Evolutionary conservation across 2,888 invertebrate species (phyloP).

Genomic region (Formica aserva): DNA sequence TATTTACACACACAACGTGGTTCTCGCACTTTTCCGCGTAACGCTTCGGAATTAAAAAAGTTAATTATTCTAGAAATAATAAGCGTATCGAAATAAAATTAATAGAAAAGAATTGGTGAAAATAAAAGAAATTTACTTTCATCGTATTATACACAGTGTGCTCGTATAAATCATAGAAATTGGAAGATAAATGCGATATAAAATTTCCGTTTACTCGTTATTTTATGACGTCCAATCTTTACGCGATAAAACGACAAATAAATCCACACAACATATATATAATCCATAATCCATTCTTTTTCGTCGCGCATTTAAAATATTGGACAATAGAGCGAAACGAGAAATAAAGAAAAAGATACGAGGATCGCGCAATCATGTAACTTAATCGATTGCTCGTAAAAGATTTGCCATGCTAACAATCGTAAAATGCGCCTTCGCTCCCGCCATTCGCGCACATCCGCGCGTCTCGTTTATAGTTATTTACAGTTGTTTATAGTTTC

Average conservation of each 20-base stretch:
- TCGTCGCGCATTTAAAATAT: conserved; percentile 38
- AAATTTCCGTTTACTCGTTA: background rate
- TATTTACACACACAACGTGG: background rate
- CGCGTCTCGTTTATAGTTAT: conserved; percentile 42
- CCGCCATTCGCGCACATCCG: background rate
- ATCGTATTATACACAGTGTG: conserved; percentile 3
- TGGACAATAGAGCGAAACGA: conserved; percentile 35
- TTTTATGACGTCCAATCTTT: conserved; percentile 22
- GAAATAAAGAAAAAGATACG: conserved; percentile 1
- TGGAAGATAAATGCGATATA: conserved; percentile 14
- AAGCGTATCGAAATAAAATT: background rate
- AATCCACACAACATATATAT: conserved; percentile 33
- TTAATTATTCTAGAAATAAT: background rate
- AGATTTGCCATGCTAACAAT: conserved; percentile 44
- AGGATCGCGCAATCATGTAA: background rate
- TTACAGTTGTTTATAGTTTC: conserved; percentile 52
- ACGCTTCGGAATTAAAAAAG: background rate
- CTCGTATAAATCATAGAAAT: conserved; percentile 21
- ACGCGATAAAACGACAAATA: conserved; percentile 35
- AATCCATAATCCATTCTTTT: conserved; percentile 42
- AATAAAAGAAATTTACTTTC: conserved; percentile 1
- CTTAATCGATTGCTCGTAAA: conserved; percentile 29
- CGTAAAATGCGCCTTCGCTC: conserved; percentile 17
- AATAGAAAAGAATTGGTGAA: background rate
- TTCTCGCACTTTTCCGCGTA: background rate